Evolutionary conservation across 1,140 invertebrate genomes (phyloP).

Genomic region (Araneus ventricosus): DNA sequence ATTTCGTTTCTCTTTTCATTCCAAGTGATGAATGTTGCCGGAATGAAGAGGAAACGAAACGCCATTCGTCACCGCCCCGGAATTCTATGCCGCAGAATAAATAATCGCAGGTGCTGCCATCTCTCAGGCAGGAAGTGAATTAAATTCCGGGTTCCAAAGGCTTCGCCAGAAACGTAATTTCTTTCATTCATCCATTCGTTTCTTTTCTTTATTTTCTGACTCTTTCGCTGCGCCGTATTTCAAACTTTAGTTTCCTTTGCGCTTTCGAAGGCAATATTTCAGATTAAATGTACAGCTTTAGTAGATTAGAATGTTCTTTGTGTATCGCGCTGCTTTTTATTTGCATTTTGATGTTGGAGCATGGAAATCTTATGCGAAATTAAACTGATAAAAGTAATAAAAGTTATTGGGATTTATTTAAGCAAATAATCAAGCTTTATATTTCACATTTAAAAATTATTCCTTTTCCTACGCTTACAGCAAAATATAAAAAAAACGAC

Average conservation of each 20-base stretch:
- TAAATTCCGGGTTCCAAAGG: constrained; percentile 49
- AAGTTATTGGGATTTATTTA: background rate
- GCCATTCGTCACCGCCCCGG: constrained; percentile 42
- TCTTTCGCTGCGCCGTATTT: constrained; percentile 5
- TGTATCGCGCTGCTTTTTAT: background rate
- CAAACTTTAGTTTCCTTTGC: constrained; percentile 3
- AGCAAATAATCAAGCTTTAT: too few species aligned
- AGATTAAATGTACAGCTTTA: background rate
- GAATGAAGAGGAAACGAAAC: constrained; percentile 59
- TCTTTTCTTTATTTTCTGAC: constrained; percentile 10
- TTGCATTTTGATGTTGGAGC: background rate
- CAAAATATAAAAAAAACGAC: too few species aligned
- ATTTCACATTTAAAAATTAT: too few species aligned
- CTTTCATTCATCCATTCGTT: constrained; percentile 10
- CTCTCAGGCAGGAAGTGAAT: constrained; percentile 56
- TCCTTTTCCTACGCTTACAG: too few species aligned
- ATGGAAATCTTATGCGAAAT: background rate
- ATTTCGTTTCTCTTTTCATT: constrained; percentile 56
- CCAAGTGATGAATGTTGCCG: constrained; percentile 51
- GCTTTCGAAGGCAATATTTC: constrained; percentile 12
- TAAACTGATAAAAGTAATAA: background rate
- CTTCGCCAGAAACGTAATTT: background rate
- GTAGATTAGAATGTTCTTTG: background rate
- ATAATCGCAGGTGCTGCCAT: constrained; percentile 63
- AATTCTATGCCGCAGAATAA: constrained; percentile 22